phyloP scores from a whole-genome alignment of 1,140 invertebrate genomes.

The Zaprionus capensis region DNA sequence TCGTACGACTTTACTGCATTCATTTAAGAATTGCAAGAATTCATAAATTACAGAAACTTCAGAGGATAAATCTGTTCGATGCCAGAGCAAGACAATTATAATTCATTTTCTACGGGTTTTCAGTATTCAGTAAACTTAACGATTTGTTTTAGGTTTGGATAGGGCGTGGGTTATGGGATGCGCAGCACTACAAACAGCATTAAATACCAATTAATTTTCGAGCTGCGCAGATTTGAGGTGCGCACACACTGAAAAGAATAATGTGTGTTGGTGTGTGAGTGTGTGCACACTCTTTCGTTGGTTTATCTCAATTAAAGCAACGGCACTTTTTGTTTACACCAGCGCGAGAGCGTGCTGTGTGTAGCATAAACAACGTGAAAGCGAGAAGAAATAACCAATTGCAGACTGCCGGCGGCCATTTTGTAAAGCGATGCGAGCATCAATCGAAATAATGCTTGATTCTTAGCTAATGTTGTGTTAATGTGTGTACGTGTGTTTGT shows the following conservation, averaged over 20 bases:
- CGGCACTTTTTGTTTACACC: conserved; percentile 66
- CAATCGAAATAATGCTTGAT: neutral
- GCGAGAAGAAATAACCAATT: conserved; percentile 37
- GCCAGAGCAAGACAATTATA: too few relatives aligned
- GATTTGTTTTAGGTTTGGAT: too few relatives aligned
- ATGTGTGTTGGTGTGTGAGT: conserved; percentile 1
- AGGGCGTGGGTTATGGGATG: too few relatives aligned
- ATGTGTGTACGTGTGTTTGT: conserved; percentile 22
- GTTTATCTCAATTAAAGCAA: conserved; percentile 65
- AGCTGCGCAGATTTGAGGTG: neutral
- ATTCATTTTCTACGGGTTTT: too few relatives aligned
- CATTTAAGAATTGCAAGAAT: too few relatives aligned
- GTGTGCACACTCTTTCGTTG: conserved; percentile 66
- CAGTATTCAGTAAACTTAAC: too few relatives aligned
- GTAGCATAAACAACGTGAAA: conserved; percentile 24
- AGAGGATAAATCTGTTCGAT: too few relatives aligned
- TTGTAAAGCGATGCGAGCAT: conserved; percentile 19
- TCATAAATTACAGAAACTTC: too few relatives aligned
- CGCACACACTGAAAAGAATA: neutral
- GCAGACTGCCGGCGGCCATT: conserved; percentile 40
- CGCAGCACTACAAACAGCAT: too few relatives aligned
- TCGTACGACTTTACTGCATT: too few relatives aligned
- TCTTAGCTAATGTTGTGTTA: conserved; percentile 11
- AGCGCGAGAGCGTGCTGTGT: conserved; percentile 4
- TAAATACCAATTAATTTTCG: neutral